Evolutionary conservation across 2,888 invertebrate species (phyloP).

Genomic region (Oeneis ivallda): DNA sequence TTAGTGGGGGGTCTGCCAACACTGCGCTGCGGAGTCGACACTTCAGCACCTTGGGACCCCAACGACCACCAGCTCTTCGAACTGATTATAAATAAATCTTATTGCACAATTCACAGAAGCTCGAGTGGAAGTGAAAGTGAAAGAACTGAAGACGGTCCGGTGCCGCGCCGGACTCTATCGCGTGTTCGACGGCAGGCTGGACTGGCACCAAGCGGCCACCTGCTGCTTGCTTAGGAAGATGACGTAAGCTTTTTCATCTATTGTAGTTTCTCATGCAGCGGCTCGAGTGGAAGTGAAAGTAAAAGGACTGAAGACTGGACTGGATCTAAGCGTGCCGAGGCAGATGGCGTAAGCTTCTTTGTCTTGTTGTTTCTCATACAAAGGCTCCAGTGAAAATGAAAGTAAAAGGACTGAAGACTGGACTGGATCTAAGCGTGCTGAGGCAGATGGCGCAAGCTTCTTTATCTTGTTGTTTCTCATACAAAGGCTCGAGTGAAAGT

Average conservation of each 20-base stretch:
- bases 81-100: no score
- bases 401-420: no score
- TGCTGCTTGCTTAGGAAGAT: no score
- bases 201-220: no score
- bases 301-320: constrained; percentile 53
- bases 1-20: no score
- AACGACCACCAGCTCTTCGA: neutral
- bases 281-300: constrained; percentile 47
- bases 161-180: constrained; percentile 65
- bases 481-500: no score
- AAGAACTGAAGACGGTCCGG: constrained; percentile 56
- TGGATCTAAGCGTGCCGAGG: constrained; percentile 59
- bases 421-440: constrained; percentile 45
- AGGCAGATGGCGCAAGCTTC: no score
- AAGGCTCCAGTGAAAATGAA: constrained; percentile 47
- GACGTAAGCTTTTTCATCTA: no score
- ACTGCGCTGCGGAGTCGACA: no score
- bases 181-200: constrained; percentile 66
- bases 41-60: no score
- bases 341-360: constrained; percentile 62
- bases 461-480: no score
- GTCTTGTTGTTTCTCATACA: constrained; percentile 34
- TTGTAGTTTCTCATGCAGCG: no score
- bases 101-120: constrained; percentile 54
- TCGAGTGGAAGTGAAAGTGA: constrained; percentile 43